A percentile compares a stretch with the other conserved stretches of the same genome.
These are phyloP conservation scores for Hylaeus volcanicus DNA, from an alignment of 1,140 invertebrate genomes.

Conservation along the genomic window DNA sequence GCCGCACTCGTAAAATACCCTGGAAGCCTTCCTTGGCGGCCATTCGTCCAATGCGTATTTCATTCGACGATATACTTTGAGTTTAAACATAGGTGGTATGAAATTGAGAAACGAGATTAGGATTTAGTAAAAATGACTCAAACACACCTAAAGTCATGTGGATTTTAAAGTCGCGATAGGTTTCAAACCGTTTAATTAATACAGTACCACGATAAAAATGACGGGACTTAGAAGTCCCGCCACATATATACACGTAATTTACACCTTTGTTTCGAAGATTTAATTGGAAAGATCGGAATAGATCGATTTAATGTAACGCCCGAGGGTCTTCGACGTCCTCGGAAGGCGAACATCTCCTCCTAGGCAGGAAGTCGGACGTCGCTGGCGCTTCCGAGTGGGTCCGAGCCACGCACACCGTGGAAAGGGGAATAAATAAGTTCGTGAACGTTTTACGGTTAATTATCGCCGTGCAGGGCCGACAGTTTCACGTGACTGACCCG, in stretches of 20 bases:
- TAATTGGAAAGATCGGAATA: too few species aligned
- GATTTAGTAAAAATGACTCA: too few species aligned
- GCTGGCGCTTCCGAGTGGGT: constrained; percentile 29
- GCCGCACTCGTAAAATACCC: constrained; percentile 33
- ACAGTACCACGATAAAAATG: too few species aligned
- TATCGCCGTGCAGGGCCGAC: constrained; percentile 66
- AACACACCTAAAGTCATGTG: too few species aligned
- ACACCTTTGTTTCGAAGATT: too few species aligned
- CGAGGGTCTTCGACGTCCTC: background rate
- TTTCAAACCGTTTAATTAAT: too few species aligned
- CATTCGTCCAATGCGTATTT: constrained; percentile 21
- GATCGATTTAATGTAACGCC: background rate
- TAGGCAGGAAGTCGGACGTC: background rate
- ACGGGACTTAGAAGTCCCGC: too few species aligned
- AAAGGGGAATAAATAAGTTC: constrained; percentile 69
- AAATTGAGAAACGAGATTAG: too few species aligned
- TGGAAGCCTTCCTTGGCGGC: constrained; percentile 21
- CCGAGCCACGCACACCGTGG: constrained; percentile 49
- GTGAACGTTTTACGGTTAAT: constrained; percentile 73
- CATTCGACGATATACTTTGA: background rate
- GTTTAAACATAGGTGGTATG: too few species aligned
- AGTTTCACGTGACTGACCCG: constrained; percentile 54
- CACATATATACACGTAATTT: too few species aligned
- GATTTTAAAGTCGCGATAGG: too few species aligned
- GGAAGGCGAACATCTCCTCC: too few species aligned